Evolutionary conservation across 2,797 vertebrate species (phyloP).

Genomic region (Pipistrellus pipistrellus): DNA sequence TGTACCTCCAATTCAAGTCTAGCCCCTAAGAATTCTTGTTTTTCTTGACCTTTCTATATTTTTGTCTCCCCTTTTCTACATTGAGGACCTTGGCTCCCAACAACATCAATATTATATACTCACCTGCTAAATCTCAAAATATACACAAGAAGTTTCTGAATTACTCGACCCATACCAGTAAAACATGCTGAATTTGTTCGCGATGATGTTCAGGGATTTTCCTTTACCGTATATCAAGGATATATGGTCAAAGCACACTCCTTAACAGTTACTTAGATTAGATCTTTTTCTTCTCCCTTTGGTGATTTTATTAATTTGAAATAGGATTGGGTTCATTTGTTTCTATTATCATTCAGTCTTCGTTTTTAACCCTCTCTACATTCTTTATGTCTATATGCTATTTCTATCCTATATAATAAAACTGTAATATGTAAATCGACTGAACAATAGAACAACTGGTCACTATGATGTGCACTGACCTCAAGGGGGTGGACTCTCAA

Average conservation of each 20-base stretch:
- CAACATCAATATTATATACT: background rate
- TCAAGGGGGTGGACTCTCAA: too few relatives aligned
- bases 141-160: background rate
- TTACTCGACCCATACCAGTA: background rate
- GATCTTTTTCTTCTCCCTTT: background rate
- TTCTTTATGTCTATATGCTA: background rate
- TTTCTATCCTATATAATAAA: too few relatives aligned
- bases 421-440: too few relatives aligned
- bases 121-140: background rate
- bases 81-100: background rate
- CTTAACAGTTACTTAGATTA: background rate
- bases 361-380: background rate
- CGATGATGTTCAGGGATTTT: background rate
- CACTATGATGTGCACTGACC: too few relatives aligned
- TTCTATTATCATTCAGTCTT: conserved; percentile 29
- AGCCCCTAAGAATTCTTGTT: background rate
- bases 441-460: too few relatives aligned
- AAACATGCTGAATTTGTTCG: background rate
- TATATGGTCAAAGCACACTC: background rate
- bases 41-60: background rate
- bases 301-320: conserved; percentile 34
- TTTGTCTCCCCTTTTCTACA: background rate
- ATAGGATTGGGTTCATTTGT: background rate
- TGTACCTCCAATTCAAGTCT: background rate
- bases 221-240: background rate